Base-by-base conservation (phyloP, 2,113 vertebrate species). In the Chaetodon auriga region DNA sequence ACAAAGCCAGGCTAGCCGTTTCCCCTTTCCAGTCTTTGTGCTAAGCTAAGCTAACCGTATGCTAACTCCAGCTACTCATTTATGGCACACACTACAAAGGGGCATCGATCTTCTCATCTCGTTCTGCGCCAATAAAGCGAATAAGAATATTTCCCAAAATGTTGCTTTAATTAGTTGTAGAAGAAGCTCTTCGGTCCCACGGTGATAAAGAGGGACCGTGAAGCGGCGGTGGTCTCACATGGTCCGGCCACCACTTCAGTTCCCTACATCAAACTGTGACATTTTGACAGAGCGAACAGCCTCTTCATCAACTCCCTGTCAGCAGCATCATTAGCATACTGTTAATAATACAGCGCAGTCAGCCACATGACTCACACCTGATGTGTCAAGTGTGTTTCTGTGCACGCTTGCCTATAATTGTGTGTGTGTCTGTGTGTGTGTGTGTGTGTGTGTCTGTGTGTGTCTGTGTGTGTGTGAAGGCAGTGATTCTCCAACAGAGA, bases 331-430 rank as follows among this genome's bases (percentile, higher is more conserved):
- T 81, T 73, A 80, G 61, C 75, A 89, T 82, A 53, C 58, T 62
- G 71, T 89, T 88, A 86, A 87, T 85, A 91, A 88, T 78, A 83
- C 86, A 89, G 78, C 54, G 9, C 66, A 75, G 70, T 2, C 63
- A 48, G 76, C 51, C 89, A 90, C 87, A 88, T 90, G 86, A 82
- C 85, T 84, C 85, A 89, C 90, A 89, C 74, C 55, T 77, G 4
- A 81, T 30, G 88, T 87, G 83, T 90, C 21, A 25, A 71, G 58
- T 75, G 85, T 81, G 81, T 81, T 18, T 71, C 25, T 64, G 18
- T 61, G 55, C 68, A 57, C 23, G 66, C 49, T 45, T 38, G 70
- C n/a, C 49, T 84, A 80, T 51, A 18, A n/a, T 79, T 86, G 68
- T 78, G 65, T 46, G 30, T 70, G 30, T 30, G 30, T 30, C 2